These are phyloP conservation scores for Synanthedon vespiformis DNA, from an alignment of 2,888 invertebrate species.

Conservation along the genomic window DNA sequence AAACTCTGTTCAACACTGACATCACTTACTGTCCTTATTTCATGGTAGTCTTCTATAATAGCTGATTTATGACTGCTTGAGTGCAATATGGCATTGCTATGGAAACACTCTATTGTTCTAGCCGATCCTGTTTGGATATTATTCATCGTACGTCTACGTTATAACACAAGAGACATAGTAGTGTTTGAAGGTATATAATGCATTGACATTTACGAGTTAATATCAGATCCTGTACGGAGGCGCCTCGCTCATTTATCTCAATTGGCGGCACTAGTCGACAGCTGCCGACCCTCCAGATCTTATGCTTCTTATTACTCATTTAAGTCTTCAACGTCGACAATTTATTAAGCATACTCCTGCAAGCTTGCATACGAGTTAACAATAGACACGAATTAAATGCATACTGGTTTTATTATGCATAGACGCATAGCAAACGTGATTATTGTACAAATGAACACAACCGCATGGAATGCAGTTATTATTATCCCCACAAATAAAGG, in stretches of 20 bases:
- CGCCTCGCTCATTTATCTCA: constrained; percentile 8
- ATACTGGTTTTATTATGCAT: not conserved
- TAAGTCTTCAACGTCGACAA: not conserved
- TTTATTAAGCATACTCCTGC: not conserved
- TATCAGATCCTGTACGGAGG: not conserved
- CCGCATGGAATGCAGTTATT: not conserved
- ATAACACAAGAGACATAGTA: no score
- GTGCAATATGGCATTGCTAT: no score
- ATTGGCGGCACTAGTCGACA: constrained; percentile 5
- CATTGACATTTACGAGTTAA: no score
- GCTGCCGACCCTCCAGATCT: not conserved
- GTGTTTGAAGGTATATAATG: no score
- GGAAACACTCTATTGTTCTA: no score
- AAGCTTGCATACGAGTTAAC: no score
- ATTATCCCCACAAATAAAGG: not conserved
- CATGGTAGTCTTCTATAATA: no score
- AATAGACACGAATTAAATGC: constrained; percentile 1
- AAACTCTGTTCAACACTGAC: no score
- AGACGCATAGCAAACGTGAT: not conserved
- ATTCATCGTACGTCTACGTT: no score
- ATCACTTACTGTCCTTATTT: no score
- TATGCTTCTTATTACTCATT: not conserved
- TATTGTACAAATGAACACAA: not conserved
- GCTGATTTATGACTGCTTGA: no score
- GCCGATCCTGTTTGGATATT: no score